Conservation (phyloP, 2,797 vertebrate species). For the Alosa sapidissima region DNA sequence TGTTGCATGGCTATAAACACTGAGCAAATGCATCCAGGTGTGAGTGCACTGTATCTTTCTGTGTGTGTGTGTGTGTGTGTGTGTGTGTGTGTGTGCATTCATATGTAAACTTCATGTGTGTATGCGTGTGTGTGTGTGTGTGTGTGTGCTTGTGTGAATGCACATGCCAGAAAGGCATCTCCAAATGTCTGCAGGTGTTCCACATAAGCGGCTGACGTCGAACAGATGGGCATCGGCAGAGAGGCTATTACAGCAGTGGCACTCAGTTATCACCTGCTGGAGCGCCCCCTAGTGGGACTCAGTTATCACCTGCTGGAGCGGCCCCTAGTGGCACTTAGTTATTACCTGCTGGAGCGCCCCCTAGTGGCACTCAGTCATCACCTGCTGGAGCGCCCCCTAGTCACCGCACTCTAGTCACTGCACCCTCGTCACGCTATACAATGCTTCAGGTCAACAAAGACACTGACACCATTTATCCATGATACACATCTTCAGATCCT, state of each 20-base stretch:
- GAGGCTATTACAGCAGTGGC: not conserved
- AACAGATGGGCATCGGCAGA: not conserved
- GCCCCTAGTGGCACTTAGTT: slow-evolving; percentile 3
- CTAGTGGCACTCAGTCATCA: slow-evolving; percentile 1
- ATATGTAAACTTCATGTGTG: not conserved
- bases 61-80: not conserved
- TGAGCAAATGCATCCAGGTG: too few species aligned
- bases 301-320: not conserved
- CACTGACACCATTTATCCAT: not conserved
- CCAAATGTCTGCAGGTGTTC: slow-evolving; percentile 5
- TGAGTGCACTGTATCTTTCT: not conserved
- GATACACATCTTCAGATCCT: not conserved
- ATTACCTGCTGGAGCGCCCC: not conserved
- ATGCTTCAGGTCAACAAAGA: not conserved
- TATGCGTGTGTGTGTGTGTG: not conserved
- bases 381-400: not conserved
- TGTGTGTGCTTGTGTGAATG: not conserved
- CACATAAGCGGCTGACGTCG: not conserved
- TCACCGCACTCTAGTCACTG: too few species aligned
- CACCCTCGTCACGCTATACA: not conserved
- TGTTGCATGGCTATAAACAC: not conserved
- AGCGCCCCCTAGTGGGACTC: not conserved
- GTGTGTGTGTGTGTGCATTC: not conserved
- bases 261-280: not conserved
- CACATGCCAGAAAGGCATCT: not conserved